Base-by-base conservation (phyloP, 1,140 invertebrate species). In the Caenorhabditis tropicalis region DNA sequence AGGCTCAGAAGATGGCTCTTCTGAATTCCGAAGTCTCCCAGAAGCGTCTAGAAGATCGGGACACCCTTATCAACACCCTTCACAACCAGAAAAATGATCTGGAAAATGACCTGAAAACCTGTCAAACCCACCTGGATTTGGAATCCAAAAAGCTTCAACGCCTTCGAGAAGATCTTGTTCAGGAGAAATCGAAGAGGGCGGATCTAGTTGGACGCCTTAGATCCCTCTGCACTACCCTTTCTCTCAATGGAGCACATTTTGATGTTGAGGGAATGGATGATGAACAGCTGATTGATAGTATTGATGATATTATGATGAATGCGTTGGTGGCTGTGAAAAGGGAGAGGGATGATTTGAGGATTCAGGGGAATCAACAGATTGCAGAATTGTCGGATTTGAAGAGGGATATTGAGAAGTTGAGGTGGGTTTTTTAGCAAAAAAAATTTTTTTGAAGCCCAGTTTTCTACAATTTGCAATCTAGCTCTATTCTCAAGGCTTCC, bases 251-350 rank as follows among this genome's bases (percentile, higher is more conserved):
- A 56, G 84, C 82, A 24, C 60, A 79, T 1, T 85, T 85, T 33
- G 83, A 85, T 6, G n/a, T 27, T 12, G 81, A 82, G 24, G 70
- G 36, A 27, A 58, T 48, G 0, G 60, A 85, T 82, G 58, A 48
- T 27, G 33, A 82, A 53, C 51, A 86, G 46, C 46, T 87, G 49
- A 82, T 87, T 36, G 84, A 86, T 51, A 82, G 36, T 33, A 87
- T 87, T 56, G 86, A 87, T 80, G 83, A 86, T 27, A 60, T 87
- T 24, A 87, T 87, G 33, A 86, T 87, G 84, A 65, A 56, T 29
- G 86, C 86, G 21, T 56, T 87, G 33, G 74, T 84, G 33, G 84
- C 65, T 19, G 86, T 85, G 12, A 85, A 81, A 79, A 12, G 86
- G 36, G 84, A 87, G 48, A 29, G 79, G 2, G 86, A 87, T 65